These are phyloP conservation scores for Strigamia transsilvanica DNA, from an alignment of 2,888 invertebrate species.

Conservation along the genomic window DNA sequence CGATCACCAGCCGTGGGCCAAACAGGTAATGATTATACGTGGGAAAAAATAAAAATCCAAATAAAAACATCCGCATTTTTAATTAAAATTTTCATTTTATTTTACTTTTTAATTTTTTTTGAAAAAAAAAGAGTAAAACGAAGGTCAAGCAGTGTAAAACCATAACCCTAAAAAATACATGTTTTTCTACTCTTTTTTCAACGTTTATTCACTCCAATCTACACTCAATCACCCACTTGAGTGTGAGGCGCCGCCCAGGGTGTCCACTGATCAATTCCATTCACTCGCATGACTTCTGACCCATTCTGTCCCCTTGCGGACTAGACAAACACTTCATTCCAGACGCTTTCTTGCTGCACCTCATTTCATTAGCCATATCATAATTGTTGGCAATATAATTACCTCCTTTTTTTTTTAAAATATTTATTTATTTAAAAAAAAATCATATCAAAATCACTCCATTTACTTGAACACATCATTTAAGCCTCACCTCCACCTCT, in stretches of 20 bases:
- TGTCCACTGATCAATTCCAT: conserved; percentile 37
- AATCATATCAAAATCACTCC: conserved; percentile 40
- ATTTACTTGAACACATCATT: conserved; percentile 38
- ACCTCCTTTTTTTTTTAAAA: conserved; percentile 12
- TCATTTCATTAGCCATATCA: conserved; percentile 42
- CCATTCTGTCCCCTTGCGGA: conserved; percentile 43
- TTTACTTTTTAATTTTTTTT: background rate
- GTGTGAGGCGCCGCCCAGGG: conserved; percentile 48
- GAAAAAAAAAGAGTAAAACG: background rate
- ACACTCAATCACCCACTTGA: conserved; percentile 48
- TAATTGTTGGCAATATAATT: conserved; percentile 33
- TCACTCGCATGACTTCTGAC: conserved; percentile 36
- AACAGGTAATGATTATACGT: conserved; percentile 34
- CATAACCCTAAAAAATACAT: background rate
- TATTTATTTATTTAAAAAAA: background rate
- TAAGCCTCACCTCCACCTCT: conserved; percentile 7
- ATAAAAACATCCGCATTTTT: conserved; percentile 2
- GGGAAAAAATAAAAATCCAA: background rate
- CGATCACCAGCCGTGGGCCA: conserved; percentile 6
- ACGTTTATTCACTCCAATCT: conserved; percentile 24
- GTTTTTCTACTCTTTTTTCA: conserved; percentile 14
- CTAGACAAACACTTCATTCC: conserved; percentile 42
- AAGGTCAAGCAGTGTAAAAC: background rate
- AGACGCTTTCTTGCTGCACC: conserved; percentile 40
- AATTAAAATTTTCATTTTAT: background rate